These are phyloP conservation scores for Zaprionus ghesquierei DNA, from an alignment of 1,140 invertebrate genomes.

Conservation along the genomic window DNA sequence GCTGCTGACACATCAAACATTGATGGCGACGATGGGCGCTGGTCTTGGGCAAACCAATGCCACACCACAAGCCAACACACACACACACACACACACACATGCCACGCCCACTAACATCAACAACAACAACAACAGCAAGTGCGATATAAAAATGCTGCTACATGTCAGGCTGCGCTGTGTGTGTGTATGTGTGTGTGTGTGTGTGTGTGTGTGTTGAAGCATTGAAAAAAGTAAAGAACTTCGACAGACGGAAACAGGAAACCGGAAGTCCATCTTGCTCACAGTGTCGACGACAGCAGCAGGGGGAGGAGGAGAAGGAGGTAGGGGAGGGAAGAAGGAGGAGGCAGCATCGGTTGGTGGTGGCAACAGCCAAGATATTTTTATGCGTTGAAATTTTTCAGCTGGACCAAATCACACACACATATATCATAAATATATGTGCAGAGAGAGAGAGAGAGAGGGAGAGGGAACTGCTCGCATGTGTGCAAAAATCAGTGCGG, in stretches of 20 bases:
- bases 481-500: slow-evolving; percentile 49
- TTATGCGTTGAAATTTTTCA: slow-evolving; percentile 81
- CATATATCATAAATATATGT: slow-evolving; percentile 42
- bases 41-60: slow-evolving; percentile 41
- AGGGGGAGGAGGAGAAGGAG: slow-evolving; percentile 12
- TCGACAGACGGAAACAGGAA: slow-evolving; percentile 83
- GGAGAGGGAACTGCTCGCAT: not conserved
- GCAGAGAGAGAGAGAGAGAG: not conserved
- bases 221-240: slow-evolving; percentile 81
- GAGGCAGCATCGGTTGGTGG: slow-evolving; percentile 3
- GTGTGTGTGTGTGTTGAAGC: slow-evolving; percentile 58
- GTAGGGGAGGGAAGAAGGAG: not conserved
- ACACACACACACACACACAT: slow-evolving; percentile 30
- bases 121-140: slow-evolving; percentile 43
- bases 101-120: slow-evolving; percentile 54
- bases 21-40: slow-evolving; percentile 53
- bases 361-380: slow-evolving; percentile 72
- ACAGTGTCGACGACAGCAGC: slow-evolving; percentile 77
- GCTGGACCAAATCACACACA: slow-evolving; percentile 78
- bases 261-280: slow-evolving; percentile 82
- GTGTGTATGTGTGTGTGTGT: slow-evolving; percentile 9
- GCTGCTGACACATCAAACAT: slow-evolving; percentile 67
- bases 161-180: slow-evolving; percentile 45
- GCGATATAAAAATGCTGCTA: slow-evolving; percentile 74
- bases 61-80: slow-evolving; percentile 43